Percentiles rank a stretch among this genome's conserved stretches.
Conservation (phyloP, 1,140 invertebrate species). For the Lepidurus apus region DNA sequence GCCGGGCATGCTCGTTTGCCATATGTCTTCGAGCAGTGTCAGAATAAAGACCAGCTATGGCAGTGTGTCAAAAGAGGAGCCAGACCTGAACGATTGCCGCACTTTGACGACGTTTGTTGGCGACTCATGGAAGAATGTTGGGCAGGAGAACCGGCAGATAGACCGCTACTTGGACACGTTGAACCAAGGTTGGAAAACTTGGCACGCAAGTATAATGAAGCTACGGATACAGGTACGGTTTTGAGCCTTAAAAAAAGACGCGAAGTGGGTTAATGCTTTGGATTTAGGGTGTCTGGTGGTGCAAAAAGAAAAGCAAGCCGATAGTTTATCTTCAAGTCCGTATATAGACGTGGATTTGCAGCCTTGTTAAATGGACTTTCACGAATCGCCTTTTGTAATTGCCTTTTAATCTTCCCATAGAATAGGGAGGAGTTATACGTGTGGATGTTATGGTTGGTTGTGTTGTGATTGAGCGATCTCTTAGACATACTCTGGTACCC, state of each 20-base stretch:
- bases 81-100: slow-evolving; percentile 66
- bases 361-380: slow-evolving; percentile 26
- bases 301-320: slow-evolving; percentile 32
- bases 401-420: background rate
- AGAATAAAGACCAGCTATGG: slow-evolving; percentile 84
- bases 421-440: background rate
- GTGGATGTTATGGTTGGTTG: background rate
- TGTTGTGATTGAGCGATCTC: slow-evolving; percentile 10
- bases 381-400: background rate
- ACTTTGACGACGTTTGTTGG: slow-evolving; percentile 77
- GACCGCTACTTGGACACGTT: slow-evolving; percentile 73
- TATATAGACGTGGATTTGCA: slow-evolving; percentile 34
- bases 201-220: background rate
- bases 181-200: slow-evolving; percentile 53
- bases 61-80: slow-evolving; percentile 67
- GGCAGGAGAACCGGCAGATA: slow-evolving; percentile 63
- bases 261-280: background rate
- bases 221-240: background rate
- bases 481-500: slow-evolving; percentile 16
- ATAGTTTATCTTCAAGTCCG: slow-evolving; percentile 35
- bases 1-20: slow-evolving; percentile 74
- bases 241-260: background rate
- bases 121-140: slow-evolving; percentile 79
- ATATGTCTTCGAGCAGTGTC: slow-evolving; percentile 74
- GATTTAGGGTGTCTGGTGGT: slow-evolving; percentile 30